Conservation (phyloP, 2,888 invertebrate species). For the Prenolepis imparis region DNA sequence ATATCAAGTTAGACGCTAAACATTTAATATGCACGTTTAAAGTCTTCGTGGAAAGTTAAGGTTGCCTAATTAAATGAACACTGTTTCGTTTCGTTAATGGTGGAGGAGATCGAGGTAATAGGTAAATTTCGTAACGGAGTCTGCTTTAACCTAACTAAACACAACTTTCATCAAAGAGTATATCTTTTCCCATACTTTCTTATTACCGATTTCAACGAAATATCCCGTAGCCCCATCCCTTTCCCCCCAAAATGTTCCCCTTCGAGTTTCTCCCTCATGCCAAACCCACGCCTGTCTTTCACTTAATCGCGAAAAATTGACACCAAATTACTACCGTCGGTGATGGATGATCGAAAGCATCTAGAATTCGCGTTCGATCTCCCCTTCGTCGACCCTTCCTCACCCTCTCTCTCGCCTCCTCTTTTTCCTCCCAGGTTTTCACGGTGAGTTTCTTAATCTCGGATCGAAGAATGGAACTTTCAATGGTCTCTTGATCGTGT, state of each 20-base stretch:
- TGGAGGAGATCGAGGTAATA: constrained; percentile 11
- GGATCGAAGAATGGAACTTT: constrained; percentile 53
- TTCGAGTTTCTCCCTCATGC: not conserved
- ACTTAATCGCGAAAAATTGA: constrained; percentile 61
- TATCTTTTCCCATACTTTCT: not conserved
- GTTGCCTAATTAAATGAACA: constrained; percentile 8
- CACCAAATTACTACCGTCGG: constrained; percentile 50
- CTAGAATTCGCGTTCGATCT: constrained; percentile 34
- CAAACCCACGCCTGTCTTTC: constrained; percentile 39
- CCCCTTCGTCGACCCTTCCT: constrained; percentile 1
- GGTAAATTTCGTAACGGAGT: constrained; percentile 25
- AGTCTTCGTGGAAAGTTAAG: not conserved
- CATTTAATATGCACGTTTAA: constrained; percentile 25
- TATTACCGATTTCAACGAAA: constrained; percentile 16
- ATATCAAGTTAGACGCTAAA: not conserved
- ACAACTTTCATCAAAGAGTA: constrained; percentile 14
- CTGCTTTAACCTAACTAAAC: not conserved
- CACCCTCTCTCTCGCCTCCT: too few relatives aligned
- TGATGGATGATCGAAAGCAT: constrained; percentile 61
- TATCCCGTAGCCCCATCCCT: not conserved
- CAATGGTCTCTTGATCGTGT: constrained; percentile 39
- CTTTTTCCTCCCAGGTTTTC: not conserved
- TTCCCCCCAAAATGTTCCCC: not conserved
- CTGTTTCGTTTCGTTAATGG: constrained; percentile 32
- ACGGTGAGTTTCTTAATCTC: constrained; percentile 58